Conservation (phyloP, 2,797 vertebrate species). For the Agapornis canus region DNA sequence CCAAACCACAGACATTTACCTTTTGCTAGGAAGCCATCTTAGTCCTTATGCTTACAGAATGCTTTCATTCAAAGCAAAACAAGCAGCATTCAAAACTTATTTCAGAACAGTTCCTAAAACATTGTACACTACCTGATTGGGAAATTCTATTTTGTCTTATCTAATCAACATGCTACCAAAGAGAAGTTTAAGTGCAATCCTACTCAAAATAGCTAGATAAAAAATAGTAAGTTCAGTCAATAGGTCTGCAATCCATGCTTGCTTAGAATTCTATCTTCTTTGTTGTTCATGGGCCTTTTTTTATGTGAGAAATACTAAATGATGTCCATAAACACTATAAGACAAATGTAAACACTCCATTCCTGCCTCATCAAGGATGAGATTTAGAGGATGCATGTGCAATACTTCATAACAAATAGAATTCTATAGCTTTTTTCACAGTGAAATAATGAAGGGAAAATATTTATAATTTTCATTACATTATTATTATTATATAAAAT, state of each 20-base stretch:
- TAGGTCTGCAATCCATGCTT: not conserved
- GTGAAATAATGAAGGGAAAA: not conserved
- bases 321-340: not conserved
- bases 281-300: not conserved
- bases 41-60: not conserved
- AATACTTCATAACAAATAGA: not conserved
- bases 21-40: not conserved
- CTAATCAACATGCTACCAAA: not conserved
- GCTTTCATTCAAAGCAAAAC: not conserved
- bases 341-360: not conserved
- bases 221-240: not conserved
- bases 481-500: not conserved
- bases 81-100: not conserved
- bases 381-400: not conserved
- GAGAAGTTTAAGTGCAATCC: not conserved
- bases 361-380: not conserved
- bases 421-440: not conserved
- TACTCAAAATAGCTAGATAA: not conserved
- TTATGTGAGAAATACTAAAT: not conserved
- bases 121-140: not conserved
- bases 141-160: not conserved
- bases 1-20: not conserved
- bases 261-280: not conserved
- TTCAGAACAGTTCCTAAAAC: not conserved
- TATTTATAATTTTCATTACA: not conserved